Conservation (phyloP, 2,797 vertebrate species). For the Trachops cirrhosus region DNA sequence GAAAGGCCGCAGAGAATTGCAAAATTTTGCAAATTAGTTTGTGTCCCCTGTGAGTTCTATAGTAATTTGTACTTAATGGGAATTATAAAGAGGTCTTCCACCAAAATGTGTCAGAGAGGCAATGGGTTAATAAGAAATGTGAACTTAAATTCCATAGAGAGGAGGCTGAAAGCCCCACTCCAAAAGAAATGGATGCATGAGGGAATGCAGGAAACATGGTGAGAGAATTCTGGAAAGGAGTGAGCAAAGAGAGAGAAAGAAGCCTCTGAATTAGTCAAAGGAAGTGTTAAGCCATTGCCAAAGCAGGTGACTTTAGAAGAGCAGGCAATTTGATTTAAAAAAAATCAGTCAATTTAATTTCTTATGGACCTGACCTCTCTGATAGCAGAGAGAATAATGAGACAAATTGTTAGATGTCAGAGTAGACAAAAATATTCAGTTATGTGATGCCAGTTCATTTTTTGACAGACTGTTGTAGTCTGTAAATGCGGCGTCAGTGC, state of each 20-base stretch:
- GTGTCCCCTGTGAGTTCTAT: slow-evolving; percentile 23
- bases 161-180: not conserved
- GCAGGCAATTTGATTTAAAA: not conserved
- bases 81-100: slow-evolving; percentile 64
- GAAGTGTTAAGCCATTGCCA: not conserved
- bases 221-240: not conserved
- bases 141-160: slow-evolving; percentile 45
- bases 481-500: not conserved
- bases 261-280: not conserved
- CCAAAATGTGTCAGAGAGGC: slow-evolving; percentile 61
- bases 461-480: not conserved
- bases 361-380: not conserved
- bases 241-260: not conserved
- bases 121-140: slow-evolving; percentile 70
- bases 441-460: not conserved
- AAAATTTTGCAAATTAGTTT: slow-evolving; percentile 63
- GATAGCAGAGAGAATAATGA: not conserved
- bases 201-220: not conserved
- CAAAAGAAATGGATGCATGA: not conserved
- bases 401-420: not conserved
- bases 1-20: slow-evolving; percentile 26
- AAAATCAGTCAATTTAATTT: not conserved
- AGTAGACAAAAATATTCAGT: not conserved
- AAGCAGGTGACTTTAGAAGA: not conserved
- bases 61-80: slow-evolving; percentile 68